Base-by-base conservation (phyloP, 2,113 vertebrate genomes). In the Pithys albifrons region DNA sequence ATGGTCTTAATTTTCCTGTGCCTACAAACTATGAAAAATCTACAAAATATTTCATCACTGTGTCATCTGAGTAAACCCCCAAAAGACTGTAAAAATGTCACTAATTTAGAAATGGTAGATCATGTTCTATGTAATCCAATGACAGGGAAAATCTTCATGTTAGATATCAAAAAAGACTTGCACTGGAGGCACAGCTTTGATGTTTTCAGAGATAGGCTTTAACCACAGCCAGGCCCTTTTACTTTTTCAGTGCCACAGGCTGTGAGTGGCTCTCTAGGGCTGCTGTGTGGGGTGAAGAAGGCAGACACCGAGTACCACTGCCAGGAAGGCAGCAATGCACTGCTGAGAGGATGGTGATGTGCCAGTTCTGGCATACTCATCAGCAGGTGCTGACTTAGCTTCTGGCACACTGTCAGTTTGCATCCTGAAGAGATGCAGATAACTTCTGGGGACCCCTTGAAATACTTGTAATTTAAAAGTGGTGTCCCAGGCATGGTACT, bases 111-210 rank as follows among this genome's bases (percentile, higher is more conserved):
- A 84, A 54, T 28, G 39, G 59, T 10, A 67, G 39, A n/a, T 18
- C 1, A 15, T 39, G 13, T 89, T 64, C 65, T 35, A 49, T 31
- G 33, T 48, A 48, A 18, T 33, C 17, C 3, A 1, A 31, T 35
- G 13, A 9, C 6, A 54, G 18, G 28, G 12, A 83, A 66, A 16
- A 67, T 17, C 10, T 74, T 64, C 43, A 29, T 9, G 19, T 29
- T 4, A 4, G 14, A 4, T 10, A 19, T 2, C 8, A 81, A 43
- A 71, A 83, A n/a, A 2, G 3, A 5, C 14, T 33, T 66, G 35
- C 6, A 10, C 2, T 74, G 57, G 23, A 67, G 35, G 29, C n/a
- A 29, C 0, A 0, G 8, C 12, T 16, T 46, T 13, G n/a, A 5
- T 48, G 25, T 43, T 92, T 66, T 28, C 24, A 81, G 65, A 46